These are phyloP conservation scores for Pseudotriccus pelzelni DNA, from an alignment of 2,797 vertebrate genomes.

Conservation along the genomic window DNA sequence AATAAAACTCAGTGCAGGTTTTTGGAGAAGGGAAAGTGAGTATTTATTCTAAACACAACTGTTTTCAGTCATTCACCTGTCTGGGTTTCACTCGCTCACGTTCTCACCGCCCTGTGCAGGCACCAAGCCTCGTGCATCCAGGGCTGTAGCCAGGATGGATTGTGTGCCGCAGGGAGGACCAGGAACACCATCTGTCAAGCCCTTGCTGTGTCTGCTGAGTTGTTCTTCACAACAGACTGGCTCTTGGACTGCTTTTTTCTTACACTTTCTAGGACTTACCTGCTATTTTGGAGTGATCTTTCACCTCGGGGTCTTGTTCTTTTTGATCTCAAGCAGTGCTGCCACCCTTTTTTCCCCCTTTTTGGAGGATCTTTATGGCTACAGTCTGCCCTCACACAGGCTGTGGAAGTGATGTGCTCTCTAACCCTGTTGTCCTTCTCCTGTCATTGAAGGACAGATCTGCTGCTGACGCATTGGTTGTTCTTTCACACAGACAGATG, in stretches of 20 bases:
- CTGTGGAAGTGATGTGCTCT: neutral
- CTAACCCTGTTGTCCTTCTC: neutral
- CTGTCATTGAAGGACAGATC: neutral
- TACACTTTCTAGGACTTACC: neutral
- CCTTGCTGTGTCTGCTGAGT: neutral
- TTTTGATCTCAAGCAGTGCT: neutral
- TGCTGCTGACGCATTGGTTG: neutral
- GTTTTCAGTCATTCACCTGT: neutral
- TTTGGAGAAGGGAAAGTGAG: neutral
- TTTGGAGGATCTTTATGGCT: neutral
- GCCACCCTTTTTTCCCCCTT: neutral
- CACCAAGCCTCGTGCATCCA: neutral
- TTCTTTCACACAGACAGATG: neutral
- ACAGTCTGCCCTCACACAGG: neutral
- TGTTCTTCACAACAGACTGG: neutral
- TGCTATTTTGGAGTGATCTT: neutral
- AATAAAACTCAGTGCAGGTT: neutral
- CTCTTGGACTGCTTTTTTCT: neutral
- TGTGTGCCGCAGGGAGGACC: neutral
- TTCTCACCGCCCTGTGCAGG: neutral
- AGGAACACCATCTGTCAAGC: neutral
- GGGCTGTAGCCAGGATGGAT: neutral
- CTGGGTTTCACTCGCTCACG: fast-evolving
- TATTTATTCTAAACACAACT: neutral
- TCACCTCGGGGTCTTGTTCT: neutral